A percentile compares a stretch with the other conserved stretches of the same genome.
Evolutionary conservation across 1,140 invertebrate species (phyloP).

Genomic region (Diachasmimorpha longicaudata): DNA sequence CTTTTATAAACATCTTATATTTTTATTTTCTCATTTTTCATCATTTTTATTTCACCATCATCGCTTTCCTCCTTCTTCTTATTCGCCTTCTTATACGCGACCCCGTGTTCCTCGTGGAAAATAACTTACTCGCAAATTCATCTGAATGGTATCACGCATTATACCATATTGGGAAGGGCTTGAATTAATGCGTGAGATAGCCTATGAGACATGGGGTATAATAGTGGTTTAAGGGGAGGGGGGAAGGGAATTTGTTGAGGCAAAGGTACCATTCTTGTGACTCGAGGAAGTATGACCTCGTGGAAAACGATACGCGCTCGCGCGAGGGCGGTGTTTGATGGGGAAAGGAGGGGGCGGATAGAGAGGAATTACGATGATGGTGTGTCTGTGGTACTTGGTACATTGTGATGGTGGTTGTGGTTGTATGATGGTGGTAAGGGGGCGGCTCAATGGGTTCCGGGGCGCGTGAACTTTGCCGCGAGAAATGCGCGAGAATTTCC

Average conservation of each 20-base stretch:
- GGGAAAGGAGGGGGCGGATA: background rate
- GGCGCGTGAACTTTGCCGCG: conserved; percentile 9
- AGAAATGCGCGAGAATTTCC: conserved; percentile 6
- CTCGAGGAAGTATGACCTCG: conserved; percentile 10
- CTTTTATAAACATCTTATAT: conserved; percentile 12
- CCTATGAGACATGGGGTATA: background rate
- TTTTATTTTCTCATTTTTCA: background rate
- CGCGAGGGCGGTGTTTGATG: background rate
- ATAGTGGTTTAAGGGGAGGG: background rate
- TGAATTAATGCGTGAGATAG: background rate
- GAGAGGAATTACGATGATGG: background rate
- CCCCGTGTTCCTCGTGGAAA: background rate
- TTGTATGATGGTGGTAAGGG: background rate
- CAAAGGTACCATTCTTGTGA: background rate
- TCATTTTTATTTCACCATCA: background rate
- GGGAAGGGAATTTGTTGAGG: background rate
- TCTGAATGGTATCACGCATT: conserved; percentile 4
- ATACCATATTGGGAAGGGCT: background rate
- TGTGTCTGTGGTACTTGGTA: conserved; percentile 1
- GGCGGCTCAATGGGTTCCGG: conserved; percentile 2
- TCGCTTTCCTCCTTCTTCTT: conserved; percentile 1
- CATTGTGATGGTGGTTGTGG: background rate
- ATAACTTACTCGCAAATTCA: background rate
- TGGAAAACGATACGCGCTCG: conserved; percentile 6
- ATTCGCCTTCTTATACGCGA: conserved; percentile 4